phyloP scores from a whole-genome alignment of 2,888 invertebrate genomes.

The Bursaphelenchus okinawaensis region DNA sequence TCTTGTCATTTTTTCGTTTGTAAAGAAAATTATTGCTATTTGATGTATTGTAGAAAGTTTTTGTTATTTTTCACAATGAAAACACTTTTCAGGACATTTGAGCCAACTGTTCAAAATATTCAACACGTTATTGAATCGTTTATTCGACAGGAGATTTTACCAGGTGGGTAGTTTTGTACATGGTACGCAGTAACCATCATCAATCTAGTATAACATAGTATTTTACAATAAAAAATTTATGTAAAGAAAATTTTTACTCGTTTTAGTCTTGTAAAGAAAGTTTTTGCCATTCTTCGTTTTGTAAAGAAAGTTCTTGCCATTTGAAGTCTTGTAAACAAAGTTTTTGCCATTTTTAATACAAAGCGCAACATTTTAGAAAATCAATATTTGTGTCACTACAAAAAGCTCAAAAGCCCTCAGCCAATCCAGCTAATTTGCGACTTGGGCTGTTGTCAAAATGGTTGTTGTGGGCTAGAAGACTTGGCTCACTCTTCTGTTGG shows the following conservation, averaged over 20 bases:
- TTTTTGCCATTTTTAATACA: too few relatives aligned
- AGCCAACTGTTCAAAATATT: neutral
- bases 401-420: constrained; percentile 31
- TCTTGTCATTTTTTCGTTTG: too few relatives aligned
- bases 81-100: neutral
- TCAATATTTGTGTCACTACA: constrained; percentile 47
- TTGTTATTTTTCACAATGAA: too few relatives aligned
- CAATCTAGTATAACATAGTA: neutral
- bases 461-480: constrained; percentile 46
- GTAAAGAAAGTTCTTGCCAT: too few relatives aligned
- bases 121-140: neutral
- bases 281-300: too few relatives aligned
- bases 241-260: neutral
- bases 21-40: too few relatives aligned
- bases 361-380: constrained; percentile 40
- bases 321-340: too few relatives aligned
- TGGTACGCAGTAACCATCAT: too few relatives aligned
- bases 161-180: too few relatives aligned
- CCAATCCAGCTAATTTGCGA: constrained; percentile 47
- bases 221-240: neutral
- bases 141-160: neutral
- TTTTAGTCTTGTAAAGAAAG: too few relatives aligned
- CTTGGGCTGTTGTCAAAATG: constrained; percentile 46
- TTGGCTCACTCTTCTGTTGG: constrained; percentile 29
- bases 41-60: too few relatives aligned